Evolutionary conservation across 2,113 vertebrate species (phyloP).

Genomic region (Petroica traversi): DNA sequence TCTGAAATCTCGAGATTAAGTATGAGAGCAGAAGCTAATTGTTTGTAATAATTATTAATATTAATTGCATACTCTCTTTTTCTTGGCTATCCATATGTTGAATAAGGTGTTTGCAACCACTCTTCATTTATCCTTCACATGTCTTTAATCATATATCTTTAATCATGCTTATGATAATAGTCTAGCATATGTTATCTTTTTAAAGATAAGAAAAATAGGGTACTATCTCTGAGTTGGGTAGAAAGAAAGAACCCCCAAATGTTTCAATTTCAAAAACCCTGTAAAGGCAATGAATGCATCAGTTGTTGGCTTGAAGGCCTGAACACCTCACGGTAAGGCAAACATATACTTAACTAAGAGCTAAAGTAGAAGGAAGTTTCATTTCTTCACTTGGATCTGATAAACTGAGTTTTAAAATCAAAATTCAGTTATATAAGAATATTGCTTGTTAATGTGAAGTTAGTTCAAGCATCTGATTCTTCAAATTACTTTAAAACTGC

Average conservation of each 20-base stretch:
- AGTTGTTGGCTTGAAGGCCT: not conserved
- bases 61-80: not conserved
- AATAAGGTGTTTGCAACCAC: not conserved
- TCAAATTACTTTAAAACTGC: not conserved
- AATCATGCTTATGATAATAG: not conserved
- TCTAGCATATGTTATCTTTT: not conserved
- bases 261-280: not conserved
- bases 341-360: not conserved
- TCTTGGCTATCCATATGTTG: not conserved
- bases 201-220: not conserved
- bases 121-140: not conserved
- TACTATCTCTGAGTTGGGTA: not conserved
- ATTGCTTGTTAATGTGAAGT: not conserved
- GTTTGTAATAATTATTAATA: not conserved
- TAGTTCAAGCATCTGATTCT: not conserved
- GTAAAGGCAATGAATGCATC: not conserved
- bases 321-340: not conserved
- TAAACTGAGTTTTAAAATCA: constrained; percentile 9
- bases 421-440: not conserved
- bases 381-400: not conserved
- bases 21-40: not conserved
- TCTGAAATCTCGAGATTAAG: not conserved
- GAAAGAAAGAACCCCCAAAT: not conserved
- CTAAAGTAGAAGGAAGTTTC: not conserved
- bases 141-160: constrained; percentile 18